Evolutionary conservation across 2,113 vertebrate species (phyloP).

Genomic region (Elephantulus edwardii): DNA sequence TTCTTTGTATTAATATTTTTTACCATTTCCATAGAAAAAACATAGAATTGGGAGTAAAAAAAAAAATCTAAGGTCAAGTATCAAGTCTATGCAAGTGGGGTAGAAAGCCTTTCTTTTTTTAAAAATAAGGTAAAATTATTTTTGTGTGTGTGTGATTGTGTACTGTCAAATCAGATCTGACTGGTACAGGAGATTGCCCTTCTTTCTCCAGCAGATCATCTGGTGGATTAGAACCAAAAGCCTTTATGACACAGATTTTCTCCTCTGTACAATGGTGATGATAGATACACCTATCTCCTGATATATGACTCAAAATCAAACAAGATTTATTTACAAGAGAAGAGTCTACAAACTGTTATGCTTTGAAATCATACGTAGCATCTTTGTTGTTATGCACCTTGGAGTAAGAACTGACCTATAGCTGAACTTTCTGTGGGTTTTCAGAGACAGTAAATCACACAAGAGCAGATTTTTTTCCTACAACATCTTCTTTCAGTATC

Average conservation of each 20-base stretch:
- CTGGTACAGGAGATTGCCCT: no score
- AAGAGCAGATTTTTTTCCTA: no score
- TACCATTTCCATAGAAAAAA: neutral
- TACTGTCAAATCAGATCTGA: no score
- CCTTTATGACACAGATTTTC: neutral
- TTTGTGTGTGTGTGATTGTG: no score
- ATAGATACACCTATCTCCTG: neutral
- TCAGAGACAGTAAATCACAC: no score
- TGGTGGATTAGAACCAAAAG: no score
- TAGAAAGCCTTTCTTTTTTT: neutral
- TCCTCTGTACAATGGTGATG: neutral
- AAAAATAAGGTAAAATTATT: no score
- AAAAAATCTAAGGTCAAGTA: neutral
- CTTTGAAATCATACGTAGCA: neutral
- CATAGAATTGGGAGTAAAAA: neutral
- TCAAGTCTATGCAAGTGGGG: neutral
- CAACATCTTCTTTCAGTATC: neutral
- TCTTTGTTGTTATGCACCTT: no score
- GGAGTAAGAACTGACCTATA: no score
- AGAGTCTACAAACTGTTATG: neutral
- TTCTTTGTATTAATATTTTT: conserved; percentile 66
- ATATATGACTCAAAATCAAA: neutral
- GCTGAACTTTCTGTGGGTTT: no score
- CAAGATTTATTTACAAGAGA: neutral
- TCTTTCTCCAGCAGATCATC: no score